A percentile compares a stretch with the other conserved stretches of the same genome.
Evolutionary conservation across 2,797 vertebrate genomes (phyloP).

Genomic region (Emys orbicularis): DNA sequence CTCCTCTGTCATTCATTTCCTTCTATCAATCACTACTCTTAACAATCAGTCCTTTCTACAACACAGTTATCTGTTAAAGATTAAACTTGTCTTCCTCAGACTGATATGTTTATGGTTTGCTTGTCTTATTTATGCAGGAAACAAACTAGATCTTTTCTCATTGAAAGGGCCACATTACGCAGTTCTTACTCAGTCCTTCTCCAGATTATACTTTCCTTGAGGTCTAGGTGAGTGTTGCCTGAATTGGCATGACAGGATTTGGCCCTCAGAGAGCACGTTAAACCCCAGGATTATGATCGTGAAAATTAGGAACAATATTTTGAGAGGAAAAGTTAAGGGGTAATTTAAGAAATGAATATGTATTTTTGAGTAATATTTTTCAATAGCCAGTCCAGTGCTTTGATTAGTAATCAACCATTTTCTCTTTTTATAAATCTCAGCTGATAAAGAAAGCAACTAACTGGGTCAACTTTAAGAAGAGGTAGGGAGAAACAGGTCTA

Average conservation of each 20-base stretch:
- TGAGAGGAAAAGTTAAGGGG: slow-evolving; percentile 48
- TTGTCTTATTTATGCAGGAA: neutral
- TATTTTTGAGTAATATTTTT: slow-evolving; percentile 32
- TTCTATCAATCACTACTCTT: neutral
- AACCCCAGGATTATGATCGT: slow-evolving; percentile 14
- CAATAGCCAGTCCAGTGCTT: slow-evolving; percentile 36
- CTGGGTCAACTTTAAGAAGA: neutral
- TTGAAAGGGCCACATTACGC: neutral
- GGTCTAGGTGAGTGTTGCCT: slow-evolving; percentile 36
- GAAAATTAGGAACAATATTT: slow-evolving; percentile 50
- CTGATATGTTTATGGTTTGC: neutral
- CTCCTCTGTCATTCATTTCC: neutral
- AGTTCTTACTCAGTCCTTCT: slow-evolving; percentile 47
- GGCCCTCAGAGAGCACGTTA: neutral
- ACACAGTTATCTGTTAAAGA: neutral
- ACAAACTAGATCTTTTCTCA: slow-evolving; percentile 16
- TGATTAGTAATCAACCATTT: slow-evolving; percentile 24
- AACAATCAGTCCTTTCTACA: neutral
- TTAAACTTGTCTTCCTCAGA: neutral
- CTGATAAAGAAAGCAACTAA: slow-evolving; percentile 25
- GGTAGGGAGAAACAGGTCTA: neutral
- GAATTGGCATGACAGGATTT: neutral
- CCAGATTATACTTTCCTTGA: slow-evolving; percentile 46
- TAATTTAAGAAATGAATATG: slow-evolving; percentile 54
- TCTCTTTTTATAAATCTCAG: slow-evolving; percentile 43